A percentile compares a stretch with the other conserved stretches of the same genome.
Evolutionary conservation across 2,888 invertebrate species (phyloP).

Genomic region (Chrysolina oricalcia): DNA sequence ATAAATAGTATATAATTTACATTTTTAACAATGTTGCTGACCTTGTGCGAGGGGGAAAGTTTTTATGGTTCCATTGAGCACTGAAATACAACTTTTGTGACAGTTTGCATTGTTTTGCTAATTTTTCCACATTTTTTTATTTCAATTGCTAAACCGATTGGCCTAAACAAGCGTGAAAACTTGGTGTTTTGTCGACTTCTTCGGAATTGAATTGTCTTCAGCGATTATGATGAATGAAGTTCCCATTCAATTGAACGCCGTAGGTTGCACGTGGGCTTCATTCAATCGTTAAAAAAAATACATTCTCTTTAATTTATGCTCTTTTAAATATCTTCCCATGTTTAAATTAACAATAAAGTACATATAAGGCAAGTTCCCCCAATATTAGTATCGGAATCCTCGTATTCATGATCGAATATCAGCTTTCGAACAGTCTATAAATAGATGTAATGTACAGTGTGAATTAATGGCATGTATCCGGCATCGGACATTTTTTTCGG

Average conservation of each 20-base stretch:
- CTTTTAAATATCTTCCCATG: conserved; percentile 23
- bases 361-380: conserved; percentile 10
- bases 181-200: not conserved
- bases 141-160: too few relatives aligned
- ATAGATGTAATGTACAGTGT: conserved; percentile 6
- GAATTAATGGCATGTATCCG: not conserved
- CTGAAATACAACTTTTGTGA: too few relatives aligned
- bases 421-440: not conserved
- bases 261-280: conserved; percentile 18
- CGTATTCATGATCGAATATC: conserved; percentile 2
- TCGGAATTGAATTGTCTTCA: not conserved
- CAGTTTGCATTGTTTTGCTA: too few relatives aligned
- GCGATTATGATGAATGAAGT: conserved; percentile 12
- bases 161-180: not conserved
- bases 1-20: too few relatives aligned
- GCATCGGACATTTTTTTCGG: not conserved
- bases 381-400: conserved; percentile 8
- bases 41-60: too few relatives aligned
- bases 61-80: too few relatives aligned
- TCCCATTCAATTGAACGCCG: conserved; percentile 13
- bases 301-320: conserved; percentile 16
- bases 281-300: conserved; percentile 14
- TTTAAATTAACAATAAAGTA: conserved; percentile 21
- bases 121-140: too few relatives aligned
- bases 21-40: too few relatives aligned